A percentile compares a stretch with the other conserved stretches of the same genome.
Conservation (phyloP, 2,113 vertebrate genomes). For the Octodon degus region DNA sequence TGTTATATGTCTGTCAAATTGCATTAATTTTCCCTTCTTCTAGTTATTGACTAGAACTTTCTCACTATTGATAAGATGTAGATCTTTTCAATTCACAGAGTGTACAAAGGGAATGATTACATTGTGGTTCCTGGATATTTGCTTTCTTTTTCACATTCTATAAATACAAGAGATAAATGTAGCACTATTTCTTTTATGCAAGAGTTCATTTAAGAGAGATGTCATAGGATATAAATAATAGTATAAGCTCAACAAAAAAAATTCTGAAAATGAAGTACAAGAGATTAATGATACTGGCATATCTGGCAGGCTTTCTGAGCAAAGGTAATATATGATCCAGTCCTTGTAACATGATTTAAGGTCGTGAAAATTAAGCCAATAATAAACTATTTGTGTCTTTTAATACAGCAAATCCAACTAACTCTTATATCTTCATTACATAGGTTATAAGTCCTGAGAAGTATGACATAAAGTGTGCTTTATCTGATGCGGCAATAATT, state of each 20-base stretch:
- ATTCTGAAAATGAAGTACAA: slow-evolving; percentile 34
- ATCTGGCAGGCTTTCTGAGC: neutral
- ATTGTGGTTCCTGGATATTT: neutral
- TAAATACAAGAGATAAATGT: slow-evolving; percentile 10
- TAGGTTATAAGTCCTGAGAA: slow-evolving; percentile 97
- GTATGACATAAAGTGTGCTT: slow-evolving; percentile 96
- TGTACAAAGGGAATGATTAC: neutral
- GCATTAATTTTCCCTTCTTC: neutral
- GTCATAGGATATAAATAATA: neutral
- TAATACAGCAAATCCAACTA: slow-evolving; percentile 67
- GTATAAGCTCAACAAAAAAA: neutral
- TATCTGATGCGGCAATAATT: slow-evolving; percentile 95
- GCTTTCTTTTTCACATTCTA: neutral
- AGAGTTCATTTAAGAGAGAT: neutral
- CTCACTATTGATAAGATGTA: neutral
- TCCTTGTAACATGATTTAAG: slow-evolving; percentile 7
- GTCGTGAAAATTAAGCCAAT: neutral
- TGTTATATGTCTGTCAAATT: neutral
- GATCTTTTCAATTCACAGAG: neutral
- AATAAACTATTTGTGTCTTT: slow-evolving; percentile 56
- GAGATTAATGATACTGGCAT: neutral
- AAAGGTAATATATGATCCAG: neutral
- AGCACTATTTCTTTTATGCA: neutral
- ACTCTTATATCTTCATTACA: slow-evolving; percentile 75
- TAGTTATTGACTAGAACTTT: neutral